Percentiles rank a stretch among this genome's conserved stretches.
phyloP scores from a whole-genome alignment of 2,888 invertebrate species.

The Polydrusus pterygomalis region DNA sequence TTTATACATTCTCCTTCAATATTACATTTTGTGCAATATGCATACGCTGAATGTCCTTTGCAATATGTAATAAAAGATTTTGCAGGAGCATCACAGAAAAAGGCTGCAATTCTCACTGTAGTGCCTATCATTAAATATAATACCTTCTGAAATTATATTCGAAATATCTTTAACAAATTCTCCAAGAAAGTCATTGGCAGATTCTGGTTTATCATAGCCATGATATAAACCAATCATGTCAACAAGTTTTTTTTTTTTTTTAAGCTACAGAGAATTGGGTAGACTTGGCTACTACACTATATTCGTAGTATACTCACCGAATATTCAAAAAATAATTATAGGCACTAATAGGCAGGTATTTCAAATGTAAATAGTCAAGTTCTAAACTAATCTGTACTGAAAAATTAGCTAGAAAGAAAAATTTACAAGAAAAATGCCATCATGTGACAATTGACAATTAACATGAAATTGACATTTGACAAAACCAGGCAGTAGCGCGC shows the following conservation, averaged over 20 bases:
- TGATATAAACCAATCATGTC: slow-evolving; percentile 57
- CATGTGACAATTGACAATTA: no score
- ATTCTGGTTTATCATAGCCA: slow-evolving; percentile 56
- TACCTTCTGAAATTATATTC: slow-evolving; percentile 40
- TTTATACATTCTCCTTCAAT: slow-evolving; percentile 38
- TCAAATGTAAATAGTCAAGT: no score
- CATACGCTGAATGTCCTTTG: slow-evolving; percentile 54
- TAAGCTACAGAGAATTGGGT: slow-evolving; percentile 57
- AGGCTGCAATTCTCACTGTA: slow-evolving; percentile 50
- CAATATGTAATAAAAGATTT: slow-evolving; percentile 44
- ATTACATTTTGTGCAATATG: slow-evolving; percentile 58
- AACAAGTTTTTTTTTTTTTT: slow-evolving; percentile 47
- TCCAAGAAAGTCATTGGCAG: slow-evolving; percentile 35
- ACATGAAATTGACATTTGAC: no score
- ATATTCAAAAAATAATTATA: no score
- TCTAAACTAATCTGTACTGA: no score
- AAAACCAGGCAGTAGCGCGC: no score
- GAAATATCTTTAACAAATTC: slow-evolving; percentile 53
- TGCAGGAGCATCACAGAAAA: slow-evolving; percentile 59
- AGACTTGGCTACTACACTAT: slow-evolving; percentile 42
- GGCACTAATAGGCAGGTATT: no score
- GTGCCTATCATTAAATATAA: slow-evolving; percentile 35
- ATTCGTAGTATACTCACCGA: no score
- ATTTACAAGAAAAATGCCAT: no score
- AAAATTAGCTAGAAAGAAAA: no score